Percentiles rank a stretch among this genome's conserved stretches.
Evolutionary conservation across 2,113 vertebrate species (phyloP).

Genomic region (Geococcyx californianus): DNA sequence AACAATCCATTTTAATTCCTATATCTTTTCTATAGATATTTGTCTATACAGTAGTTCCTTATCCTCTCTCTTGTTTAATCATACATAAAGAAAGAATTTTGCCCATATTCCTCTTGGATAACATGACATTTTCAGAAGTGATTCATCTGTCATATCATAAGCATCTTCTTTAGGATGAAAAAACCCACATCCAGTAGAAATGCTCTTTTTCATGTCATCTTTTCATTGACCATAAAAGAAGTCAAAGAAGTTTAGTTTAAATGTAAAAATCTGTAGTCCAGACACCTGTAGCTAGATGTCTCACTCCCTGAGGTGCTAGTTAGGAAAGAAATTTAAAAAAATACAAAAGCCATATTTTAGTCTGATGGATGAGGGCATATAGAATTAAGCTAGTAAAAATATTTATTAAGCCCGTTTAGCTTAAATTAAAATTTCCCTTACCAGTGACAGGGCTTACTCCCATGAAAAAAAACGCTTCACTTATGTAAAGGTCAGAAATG

Average conservation of each 20-base stretch:
- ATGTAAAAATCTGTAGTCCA: background rate
- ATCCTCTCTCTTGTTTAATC: background rate
- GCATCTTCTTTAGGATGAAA: background rate
- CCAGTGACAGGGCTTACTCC: background rate
- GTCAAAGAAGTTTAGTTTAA: background rate
- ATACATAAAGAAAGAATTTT: background rate
- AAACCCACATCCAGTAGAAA: background rate
- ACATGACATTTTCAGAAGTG: background rate
- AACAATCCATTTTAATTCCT: background rate
- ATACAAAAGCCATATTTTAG: conserved; percentile 5
- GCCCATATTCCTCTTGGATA: background rate
- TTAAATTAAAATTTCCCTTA: conserved; percentile 30
- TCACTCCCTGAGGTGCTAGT: background rate
- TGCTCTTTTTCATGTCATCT: background rate
- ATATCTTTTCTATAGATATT: background rate
- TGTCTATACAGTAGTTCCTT: background rate
- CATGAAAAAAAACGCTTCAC: background rate
- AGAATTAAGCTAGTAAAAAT: background rate
- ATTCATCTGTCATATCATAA: background rate
- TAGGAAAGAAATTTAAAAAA: background rate
- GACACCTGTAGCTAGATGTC: background rate
- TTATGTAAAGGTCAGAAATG: background rate
- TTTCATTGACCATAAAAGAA: background rate
- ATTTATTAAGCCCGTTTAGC: background rate
- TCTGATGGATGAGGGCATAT: background rate